Evolutionary conservation across 2,113 vertebrate genomes (phyloP).

Genomic region (Sorex fumeus): DNA sequence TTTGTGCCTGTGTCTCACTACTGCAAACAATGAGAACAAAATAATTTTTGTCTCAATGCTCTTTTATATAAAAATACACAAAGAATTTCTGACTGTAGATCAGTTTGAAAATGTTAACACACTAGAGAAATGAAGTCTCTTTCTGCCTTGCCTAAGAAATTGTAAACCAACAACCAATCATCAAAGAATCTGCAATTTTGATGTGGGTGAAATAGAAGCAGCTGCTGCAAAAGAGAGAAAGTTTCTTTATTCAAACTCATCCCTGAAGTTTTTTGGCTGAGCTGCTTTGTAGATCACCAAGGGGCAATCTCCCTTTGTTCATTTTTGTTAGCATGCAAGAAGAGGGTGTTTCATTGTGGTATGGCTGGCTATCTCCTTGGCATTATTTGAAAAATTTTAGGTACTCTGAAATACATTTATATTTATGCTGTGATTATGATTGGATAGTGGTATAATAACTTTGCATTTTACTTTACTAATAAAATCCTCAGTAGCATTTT

Average conservation of each 20-base stretch:
- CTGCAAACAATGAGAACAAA: neutral
- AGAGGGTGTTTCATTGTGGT: neutral
- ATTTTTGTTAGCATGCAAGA: neutral
- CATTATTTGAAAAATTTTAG: constrained; percentile 7
- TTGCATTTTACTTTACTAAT: constrained; percentile 15
- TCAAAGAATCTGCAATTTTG: constrained; percentile 29
- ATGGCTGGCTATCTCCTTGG: neutral
- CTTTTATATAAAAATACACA: neutral
- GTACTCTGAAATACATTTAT: neutral
- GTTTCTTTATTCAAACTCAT: neutral
- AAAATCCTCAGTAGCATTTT: constrained; percentile 3
- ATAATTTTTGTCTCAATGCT: neutral
- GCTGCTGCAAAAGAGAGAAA: neutral
- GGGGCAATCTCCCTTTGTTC: neutral
- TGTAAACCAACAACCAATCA: neutral
- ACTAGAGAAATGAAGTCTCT: neutral
- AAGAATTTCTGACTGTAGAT: neutral
- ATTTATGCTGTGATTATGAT: neutral
- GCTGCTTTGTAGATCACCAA: neutral
- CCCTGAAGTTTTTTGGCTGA: neutral
- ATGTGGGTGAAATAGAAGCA: neutral
- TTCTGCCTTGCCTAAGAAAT: neutral
- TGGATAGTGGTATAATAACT: neutral
- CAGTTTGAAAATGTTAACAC: neutral
- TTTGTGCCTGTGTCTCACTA: neutral